These are phyloP conservation scores for Hydropsyche betteni DNA, from an alignment of 2,888 invertebrate species.

Conservation along the genomic window DNA sequence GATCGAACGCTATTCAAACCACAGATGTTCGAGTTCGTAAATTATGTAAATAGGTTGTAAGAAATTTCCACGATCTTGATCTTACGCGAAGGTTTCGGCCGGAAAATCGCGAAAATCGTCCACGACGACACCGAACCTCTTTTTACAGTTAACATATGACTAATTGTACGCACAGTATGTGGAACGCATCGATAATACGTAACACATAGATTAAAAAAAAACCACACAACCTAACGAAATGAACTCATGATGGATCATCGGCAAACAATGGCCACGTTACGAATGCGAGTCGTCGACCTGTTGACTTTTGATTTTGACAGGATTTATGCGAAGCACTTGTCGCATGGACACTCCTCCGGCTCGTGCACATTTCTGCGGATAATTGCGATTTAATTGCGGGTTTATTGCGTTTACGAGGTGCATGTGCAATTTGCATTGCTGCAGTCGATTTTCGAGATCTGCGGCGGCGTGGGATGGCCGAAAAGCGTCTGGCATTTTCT, in stretches of 20 bases:
- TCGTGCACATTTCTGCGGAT: too few relatives aligned
- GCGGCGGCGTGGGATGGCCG: too few relatives aligned
- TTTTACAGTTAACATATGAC: not conserved
- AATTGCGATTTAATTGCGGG: too few relatives aligned
- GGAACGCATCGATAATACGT: constrained; percentile 13
- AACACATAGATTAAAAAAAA: constrained; percentile 17
- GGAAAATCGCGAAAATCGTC: constrained; percentile 2
- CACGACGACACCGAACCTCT: not conserved
- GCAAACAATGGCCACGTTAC: not conserved
- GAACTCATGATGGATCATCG: not conserved
- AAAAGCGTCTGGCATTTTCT: too few relatives aligned
- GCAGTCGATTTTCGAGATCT: too few relatives aligned
- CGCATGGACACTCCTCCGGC: too few relatives aligned
- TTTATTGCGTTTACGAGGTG: too few relatives aligned
- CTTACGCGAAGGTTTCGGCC: constrained; percentile 9
- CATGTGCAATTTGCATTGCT: too few relatives aligned
- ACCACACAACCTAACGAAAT: not conserved
- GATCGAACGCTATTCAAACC: too few relatives aligned
- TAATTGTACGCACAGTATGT: not conserved
- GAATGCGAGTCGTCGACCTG: constrained; percentile 10
- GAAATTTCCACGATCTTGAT: constrained; percentile 4
- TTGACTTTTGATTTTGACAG: constrained; percentile 10
- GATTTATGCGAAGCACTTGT: not conserved
- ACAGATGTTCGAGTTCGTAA: not conserved
- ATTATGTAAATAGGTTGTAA: constrained; percentile 2